A percentile compares a stretch with the other conserved stretches of the same genome.
Evolutionary conservation across 2,888 invertebrate species (phyloP).

Genomic region (Drosophila imparisetae): DNA sequence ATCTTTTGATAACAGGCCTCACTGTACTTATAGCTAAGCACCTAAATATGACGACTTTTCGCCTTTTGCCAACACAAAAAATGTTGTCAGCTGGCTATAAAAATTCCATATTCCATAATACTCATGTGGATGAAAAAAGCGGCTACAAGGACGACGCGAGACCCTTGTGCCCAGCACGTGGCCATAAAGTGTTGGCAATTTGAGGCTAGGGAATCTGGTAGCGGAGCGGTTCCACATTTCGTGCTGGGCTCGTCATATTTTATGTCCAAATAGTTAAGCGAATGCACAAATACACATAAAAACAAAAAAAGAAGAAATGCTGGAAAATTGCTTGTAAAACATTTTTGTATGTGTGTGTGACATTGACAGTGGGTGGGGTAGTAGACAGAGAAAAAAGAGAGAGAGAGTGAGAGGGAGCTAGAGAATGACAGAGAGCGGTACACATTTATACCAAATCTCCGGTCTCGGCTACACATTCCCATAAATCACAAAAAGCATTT

Average conservation of each 20-base stretch:
- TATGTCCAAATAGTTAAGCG: constrained; percentile 81
- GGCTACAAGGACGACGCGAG: constrained; percentile 66
- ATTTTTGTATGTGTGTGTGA: constrained; percentile 68
- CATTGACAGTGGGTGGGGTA: constrained; percentile 40
- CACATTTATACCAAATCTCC: constrained; percentile 76
- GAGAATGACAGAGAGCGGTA: constrained; percentile 21
- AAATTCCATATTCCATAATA: constrained; percentile 42
- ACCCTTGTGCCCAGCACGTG: constrained; percentile 50
- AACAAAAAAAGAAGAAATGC: constrained; percentile 56
- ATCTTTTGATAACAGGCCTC: constrained; percentile 17
- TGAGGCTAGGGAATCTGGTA: constrained; percentile 20
- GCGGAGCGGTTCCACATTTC: constrained; percentile 19
- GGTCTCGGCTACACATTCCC: constrained; percentile 72
- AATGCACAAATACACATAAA: constrained; percentile 79
- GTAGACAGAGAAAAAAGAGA: background rate
- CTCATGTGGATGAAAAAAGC: constrained; percentile 6
- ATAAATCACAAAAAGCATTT: constrained; percentile 81
- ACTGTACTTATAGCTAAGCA: constrained; percentile 42
- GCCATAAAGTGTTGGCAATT: constrained; percentile 72
- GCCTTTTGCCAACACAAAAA: constrained; percentile 18
- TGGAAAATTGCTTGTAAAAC: constrained; percentile 82
- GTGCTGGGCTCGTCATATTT: constrained; percentile 67
- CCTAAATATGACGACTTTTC: constrained; percentile 21
- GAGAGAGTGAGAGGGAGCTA: background rate
- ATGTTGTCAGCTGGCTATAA: constrained; percentile 48